These are phyloP conservation scores for Luehdorfia chinensis DNA, from an alignment of 1,140 invertebrate genomes.

Conservation along the genomic window DNA sequence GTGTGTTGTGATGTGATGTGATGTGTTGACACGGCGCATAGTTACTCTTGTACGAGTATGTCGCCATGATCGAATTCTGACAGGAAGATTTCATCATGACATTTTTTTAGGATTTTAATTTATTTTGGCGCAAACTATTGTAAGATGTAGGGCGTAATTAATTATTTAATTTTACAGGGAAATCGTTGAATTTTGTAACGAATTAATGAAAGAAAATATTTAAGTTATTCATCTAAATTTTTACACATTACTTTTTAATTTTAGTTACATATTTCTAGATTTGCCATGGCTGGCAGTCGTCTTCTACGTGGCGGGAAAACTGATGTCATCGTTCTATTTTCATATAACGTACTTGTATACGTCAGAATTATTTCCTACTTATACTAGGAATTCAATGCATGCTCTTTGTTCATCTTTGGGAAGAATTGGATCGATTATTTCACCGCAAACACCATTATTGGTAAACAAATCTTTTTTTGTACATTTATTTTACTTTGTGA, in stretches of 20 bases:
- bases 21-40: no score
- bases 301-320: constrained; percentile 80
- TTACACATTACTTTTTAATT: background rate
- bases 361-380: constrained; percentile 83
- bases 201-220: no score
- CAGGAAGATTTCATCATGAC: no score
- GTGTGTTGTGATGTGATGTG: no score
- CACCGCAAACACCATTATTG: constrained; percentile 79
- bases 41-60: no score
- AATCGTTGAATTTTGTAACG: no score
- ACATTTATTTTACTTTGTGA: background rate
- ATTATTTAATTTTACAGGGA: no score
- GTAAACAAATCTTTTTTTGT: constrained; percentile 38
- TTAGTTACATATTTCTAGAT: constrained; percentile 27
- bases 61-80: no score
- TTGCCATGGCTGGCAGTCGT: constrained; percentile 33
- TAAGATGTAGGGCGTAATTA: no score
- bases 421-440: constrained; percentile 82
- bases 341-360: constrained; percentile 81
- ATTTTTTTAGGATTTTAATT: no score
- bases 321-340: constrained; percentile 78
- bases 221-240: no score
- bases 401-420: constrained; percentile 82
- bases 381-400: constrained; percentile 80
- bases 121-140: no score